A percentile compares a stretch with the other conserved stretches of the same genome.
These are phyloP conservation scores for Odontomyia ornata DNA, from an alignment of 2,888 invertebrate genomes.

Conservation along the genomic window DNA sequence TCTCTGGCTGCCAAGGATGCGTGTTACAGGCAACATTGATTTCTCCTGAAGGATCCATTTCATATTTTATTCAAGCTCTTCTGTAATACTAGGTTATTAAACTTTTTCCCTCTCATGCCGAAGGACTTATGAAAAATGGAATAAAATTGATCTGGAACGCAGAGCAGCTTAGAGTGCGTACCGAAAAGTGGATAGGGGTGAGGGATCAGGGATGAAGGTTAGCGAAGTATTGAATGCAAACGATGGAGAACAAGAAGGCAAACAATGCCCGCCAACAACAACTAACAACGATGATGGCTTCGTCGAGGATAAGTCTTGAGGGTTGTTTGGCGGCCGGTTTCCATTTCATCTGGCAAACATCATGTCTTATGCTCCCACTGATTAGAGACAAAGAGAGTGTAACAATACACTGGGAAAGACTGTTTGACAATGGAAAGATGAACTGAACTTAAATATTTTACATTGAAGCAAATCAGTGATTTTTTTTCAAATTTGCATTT, in stretches of 20 bases:
- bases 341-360: constrained; percentile 47
- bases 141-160: constrained; percentile 40
- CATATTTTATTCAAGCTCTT: constrained; percentile 48
- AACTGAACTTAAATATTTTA: neutral
- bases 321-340: constrained; percentile 48
- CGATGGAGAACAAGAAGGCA: constrained; percentile 44
- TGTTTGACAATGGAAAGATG: neutral
- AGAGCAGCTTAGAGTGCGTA: constrained; percentile 4
- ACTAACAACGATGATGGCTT: constrained; percentile 48
- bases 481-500: no score
- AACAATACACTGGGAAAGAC: neutral
- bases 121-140: constrained; percentile 39
- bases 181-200: neutral
- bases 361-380: constrained; percentile 40
- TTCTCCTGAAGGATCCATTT: constrained; percentile 49
- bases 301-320: constrained; percentile 46
- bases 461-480: neutral
- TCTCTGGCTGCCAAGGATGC: neutral
- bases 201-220: neutral
- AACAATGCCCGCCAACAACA: constrained; percentile 47
- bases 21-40: constrained; percentile 45
- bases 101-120: constrained; percentile 48
- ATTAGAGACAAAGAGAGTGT: constrained; percentile 40
- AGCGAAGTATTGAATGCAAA: neutral
- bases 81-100: constrained; percentile 50